Evolutionary conservation across 2,797 vertebrate genomes (phyloP), one percentile per base, ranked within the genome.

Genomic region (Myiothlypis coronata): DNA sequence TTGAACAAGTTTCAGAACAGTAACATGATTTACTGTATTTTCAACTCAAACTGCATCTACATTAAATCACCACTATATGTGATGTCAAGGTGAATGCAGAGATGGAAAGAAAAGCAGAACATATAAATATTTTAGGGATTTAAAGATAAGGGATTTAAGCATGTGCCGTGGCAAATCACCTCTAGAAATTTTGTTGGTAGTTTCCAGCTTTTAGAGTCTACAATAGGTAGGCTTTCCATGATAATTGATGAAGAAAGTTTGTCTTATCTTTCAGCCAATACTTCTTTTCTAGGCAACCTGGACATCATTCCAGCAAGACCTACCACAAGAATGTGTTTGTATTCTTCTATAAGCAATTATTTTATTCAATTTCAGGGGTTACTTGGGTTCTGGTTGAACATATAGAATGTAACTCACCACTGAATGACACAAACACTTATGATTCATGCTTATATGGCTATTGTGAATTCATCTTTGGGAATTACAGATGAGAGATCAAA

Each of bases 31-130:
- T 97, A 97, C 83, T 83, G 23, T 44, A 70, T 84, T 85, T 96
- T 90, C 39, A 93, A 53, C 92, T 96, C 89, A 90, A 75, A 86
- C 23, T 88, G 75, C 76, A 83, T 89, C 74, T 95, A 86, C 83
- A 77, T 96, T 97, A 97, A 97, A 98, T 97, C 97, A 96, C 41
- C 26, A 93, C 43, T 95, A 44, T 82, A 89, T 93, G 30, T 46
- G 78, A 87, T 96, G 90, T 97, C 95, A 96, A 90, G 85, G 80
- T 96, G 89, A 87, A 86, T 49, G n/a, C 43, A 84, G 89, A 83
- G 44, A 43, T 49, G 37, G 90, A 83, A 97, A 83, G 83, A 93
- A 95, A 96, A 96, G 69, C 50, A 75, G 61, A 95, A 92, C 74
- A 64, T 81, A 78, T 34, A 90, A 71, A 68, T 86, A 80, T 70